Conservation (phyloP, 2,888 invertebrate genomes). For the Sarcophaga carnaria region DNA sequence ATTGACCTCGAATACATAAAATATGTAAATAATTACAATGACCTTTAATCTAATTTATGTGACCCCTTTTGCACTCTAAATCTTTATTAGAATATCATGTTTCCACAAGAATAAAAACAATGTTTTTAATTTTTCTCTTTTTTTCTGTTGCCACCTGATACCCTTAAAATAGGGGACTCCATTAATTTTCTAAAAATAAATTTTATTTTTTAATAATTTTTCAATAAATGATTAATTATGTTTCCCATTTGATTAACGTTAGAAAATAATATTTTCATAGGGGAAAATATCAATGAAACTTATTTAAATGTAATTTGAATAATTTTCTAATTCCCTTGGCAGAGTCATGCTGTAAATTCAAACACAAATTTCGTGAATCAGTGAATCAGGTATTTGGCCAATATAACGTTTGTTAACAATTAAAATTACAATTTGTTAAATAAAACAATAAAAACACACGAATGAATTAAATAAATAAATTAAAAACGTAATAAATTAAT, state of each 20-base stretch:
- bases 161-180: too few relatives aligned
- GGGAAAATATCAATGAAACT: not conserved
- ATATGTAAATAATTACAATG: not conserved
- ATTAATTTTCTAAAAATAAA: too few relatives aligned
- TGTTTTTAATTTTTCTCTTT: not conserved
- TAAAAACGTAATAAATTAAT: slow-evolving; percentile 8
- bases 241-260: not conserved
- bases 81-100: not conserved
- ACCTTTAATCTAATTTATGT: not conserved
- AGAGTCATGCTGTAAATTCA: not conserved
- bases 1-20: too few relatives aligned
- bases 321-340: not conserved
- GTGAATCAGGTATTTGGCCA: not conserved
- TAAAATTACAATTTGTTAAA: slow-evolving; percentile 11
- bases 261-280: not conserved
- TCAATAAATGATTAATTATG: not conserved
- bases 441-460: not conserved
- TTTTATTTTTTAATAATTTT: not conserved
- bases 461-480: slow-evolving; percentile 1
- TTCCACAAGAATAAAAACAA: too few relatives aligned
- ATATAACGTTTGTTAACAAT: not conserved
- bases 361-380: not conserved
- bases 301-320: not conserved
- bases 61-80: too few relatives aligned
- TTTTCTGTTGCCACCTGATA: too few relatives aligned